Conservation (phyloP, 2,888 invertebrate genomes). For the Melieria omissa region DNA sequence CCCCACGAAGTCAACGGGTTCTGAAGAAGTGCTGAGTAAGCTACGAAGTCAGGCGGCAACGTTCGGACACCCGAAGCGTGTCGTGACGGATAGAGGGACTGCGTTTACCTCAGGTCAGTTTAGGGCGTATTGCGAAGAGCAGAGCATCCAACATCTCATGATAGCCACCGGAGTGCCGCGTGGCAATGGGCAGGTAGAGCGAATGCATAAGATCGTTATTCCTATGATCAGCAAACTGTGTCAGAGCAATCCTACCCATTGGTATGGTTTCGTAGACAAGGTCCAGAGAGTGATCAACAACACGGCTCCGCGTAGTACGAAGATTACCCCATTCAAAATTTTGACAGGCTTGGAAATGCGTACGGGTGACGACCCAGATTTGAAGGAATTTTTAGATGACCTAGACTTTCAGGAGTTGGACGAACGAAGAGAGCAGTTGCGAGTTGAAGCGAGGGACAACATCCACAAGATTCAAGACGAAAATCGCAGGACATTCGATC, state of each 20-base stretch:
- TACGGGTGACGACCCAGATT: neutral
- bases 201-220: conserved; percentile 6
- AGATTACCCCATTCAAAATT: conserved; percentile 31
- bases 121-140: conserved; percentile 51
- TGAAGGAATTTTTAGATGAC: no score
- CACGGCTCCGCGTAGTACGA: conserved; percentile 46
- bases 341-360: conserved; percentile 36
- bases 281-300: conserved; percentile 47
- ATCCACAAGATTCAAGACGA: no score
- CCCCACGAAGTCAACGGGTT: conserved; percentile 10
- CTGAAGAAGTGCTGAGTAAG: neutral
- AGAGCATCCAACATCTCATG: conserved; percentile 51
- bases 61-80: conserved; percentile 5
- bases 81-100: neutral
- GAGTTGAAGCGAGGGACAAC: no score
- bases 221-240: conserved; percentile 9
- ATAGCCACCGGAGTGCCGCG: conserved; percentile 46
- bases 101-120: conserved; percentile 50
- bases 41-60: neutral
- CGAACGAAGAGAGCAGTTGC: no score
- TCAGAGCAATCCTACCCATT: neutral
- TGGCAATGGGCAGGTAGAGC: conserved; percentile 12
- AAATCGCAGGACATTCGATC: no score
- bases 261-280: conserved; percentile 8
- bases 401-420: no score